Evolutionary conservation across 2,113 vertebrate species (phyloP).

Genomic region (Cettia cetti): DNA sequence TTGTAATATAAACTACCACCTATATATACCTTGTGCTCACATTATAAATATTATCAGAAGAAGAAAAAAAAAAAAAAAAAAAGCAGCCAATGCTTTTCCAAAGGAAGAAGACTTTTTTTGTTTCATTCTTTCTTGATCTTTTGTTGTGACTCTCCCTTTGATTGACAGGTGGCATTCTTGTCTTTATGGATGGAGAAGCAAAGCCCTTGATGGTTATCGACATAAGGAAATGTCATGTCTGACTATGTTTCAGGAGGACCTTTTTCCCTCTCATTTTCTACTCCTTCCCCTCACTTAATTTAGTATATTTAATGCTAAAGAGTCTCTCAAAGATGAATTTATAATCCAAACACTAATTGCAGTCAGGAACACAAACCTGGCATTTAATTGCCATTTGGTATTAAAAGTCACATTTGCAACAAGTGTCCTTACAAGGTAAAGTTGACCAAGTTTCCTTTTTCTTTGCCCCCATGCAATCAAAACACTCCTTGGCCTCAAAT

Average conservation of each 20-base stretch:
- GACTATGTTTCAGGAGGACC: slow-evolving; percentile 68
- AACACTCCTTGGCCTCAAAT: background rate
- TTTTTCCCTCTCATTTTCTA: slow-evolving; percentile 35
- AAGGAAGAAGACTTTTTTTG: slow-evolving; percentile 14
- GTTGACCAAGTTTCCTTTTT: background rate
- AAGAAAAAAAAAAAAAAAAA: background rate
- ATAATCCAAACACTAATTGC: slow-evolving; percentile 67
- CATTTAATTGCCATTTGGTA: slow-evolving; percentile 64
- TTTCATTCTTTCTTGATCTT: slow-evolving; percentile 50
- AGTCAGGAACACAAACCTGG: slow-evolving; percentile 45
- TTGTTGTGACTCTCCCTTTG: slow-evolving; percentile 66
- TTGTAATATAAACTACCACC: slow-evolving; percentile 47
- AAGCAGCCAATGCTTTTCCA: background rate
- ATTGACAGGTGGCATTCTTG: slow-evolving; percentile 94
- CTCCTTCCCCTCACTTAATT: slow-evolving; percentile 49
- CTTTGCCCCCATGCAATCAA: background rate
- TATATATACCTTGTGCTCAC: slow-evolving; percentile 21
- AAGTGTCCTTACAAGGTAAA: slow-evolving; percentile 5
- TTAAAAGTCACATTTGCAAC: slow-evolving; percentile 74
- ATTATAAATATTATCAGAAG: slow-evolving; percentile 32
- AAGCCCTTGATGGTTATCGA: slow-evolving; percentile 90
- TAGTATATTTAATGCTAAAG: slow-evolving; percentile 68
- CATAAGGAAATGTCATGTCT: slow-evolving; percentile 89
- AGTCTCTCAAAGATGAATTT: slow-evolving; percentile 56
- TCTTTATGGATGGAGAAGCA: slow-evolving; percentile 83